Conservation (phyloP, 2,888 invertebrate genomes). For the Charanyca ferruginea region DNA sequence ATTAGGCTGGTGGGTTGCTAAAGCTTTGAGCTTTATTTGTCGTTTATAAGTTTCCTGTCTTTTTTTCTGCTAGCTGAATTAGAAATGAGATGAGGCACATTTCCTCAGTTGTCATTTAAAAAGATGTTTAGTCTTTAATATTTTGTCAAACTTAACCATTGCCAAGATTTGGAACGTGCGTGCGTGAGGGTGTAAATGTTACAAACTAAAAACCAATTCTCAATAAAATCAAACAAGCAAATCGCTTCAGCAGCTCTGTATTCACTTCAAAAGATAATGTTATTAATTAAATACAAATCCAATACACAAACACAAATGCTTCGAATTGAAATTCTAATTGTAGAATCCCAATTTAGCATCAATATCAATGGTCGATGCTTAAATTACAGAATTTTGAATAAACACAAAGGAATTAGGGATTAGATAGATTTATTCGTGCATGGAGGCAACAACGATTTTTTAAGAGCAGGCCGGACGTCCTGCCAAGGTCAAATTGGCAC, state of each 20-base stretch:
- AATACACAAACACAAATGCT: conserved; percentile 11
- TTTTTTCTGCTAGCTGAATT: conserved; percentile 17
- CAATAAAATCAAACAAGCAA: conserved; percentile 1
- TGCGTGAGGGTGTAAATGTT: neutral
- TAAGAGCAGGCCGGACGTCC: conserved; percentile 16
- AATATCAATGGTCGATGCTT: conserved; percentile 24
- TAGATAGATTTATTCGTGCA: conserved; percentile 61
- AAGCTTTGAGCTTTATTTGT: conserved; percentile 47
- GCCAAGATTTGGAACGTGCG: neutral
- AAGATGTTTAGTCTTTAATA: no score
- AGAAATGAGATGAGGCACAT: neutral
- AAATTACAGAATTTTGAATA: conserved; percentile 40
- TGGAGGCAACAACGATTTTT: conserved; percentile 63
- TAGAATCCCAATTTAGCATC: conserved; percentile 35
- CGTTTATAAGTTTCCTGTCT: conserved; percentile 45
- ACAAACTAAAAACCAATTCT: neutral
- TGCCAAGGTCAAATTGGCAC: conserved; percentile 24
- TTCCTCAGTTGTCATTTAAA: neutral
- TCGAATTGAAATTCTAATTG: conserved; percentile 28
- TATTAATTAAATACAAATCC: conserved; percentile 30
- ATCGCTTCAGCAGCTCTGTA: neutral
- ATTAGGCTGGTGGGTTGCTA: conserved; percentile 11
- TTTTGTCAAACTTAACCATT: neutral
- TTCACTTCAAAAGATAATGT: conserved; percentile 14
- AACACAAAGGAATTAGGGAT: conserved; percentile 48